These are phyloP conservation scores for Cheilosia grossa DNA, from an alignment of 2,888 invertebrate species.

Conservation along the genomic window DNA sequence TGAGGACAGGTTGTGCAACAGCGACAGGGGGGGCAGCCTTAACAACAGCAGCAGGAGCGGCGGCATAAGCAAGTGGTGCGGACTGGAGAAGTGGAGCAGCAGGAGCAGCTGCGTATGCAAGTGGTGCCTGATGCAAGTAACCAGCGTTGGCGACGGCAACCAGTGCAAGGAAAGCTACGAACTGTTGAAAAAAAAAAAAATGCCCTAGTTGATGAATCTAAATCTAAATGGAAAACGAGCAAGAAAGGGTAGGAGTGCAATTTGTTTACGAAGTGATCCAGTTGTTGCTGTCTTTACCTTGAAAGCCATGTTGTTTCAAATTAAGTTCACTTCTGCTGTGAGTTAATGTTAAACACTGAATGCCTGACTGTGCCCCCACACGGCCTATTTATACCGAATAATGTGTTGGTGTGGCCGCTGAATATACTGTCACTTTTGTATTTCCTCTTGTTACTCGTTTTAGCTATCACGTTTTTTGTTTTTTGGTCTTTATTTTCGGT, in stretches of 20 bases:
- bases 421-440: slow-evolving; percentile 57
- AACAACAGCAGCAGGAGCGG: slow-evolving; percentile 36
- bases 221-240: slow-evolving; percentile 4
- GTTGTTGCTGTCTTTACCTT: slow-evolving; percentile 77
- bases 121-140: slow-evolving; percentile 42
- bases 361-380: slow-evolving; percentile 34
- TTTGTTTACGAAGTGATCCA: background rate
- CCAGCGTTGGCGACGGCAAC: slow-evolving; percentile 80
- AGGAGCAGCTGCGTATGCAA: slow-evolving; percentile 40
- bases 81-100: slow-evolving; percentile 37
- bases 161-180: slow-evolving; percentile 80
- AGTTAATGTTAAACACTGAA: slow-evolving; percentile 69
- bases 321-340: slow-evolving; percentile 69
- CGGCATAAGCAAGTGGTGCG: slow-evolving; percentile 67
- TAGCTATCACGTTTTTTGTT: slow-evolving; percentile 8
- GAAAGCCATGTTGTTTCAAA: slow-evolving; percentile 79
- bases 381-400: slow-evolving; percentile 61
- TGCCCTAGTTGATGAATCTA: background rate
- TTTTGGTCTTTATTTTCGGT: background rate
- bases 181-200: slow-evolving; percentile 75
- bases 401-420: slow-evolving; percentile 8
- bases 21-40: slow-evolving; percentile 77
- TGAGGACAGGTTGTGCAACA: slow-evolving; percentile 61
- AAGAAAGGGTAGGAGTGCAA: slow-evolving; percentile 15
- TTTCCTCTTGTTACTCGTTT: slow-evolving; percentile 41